These are phyloP conservation scores for Oscheius sp. DNA, from an alignment of 2,888 invertebrate genomes.

Conservation along the genomic window DNA sequence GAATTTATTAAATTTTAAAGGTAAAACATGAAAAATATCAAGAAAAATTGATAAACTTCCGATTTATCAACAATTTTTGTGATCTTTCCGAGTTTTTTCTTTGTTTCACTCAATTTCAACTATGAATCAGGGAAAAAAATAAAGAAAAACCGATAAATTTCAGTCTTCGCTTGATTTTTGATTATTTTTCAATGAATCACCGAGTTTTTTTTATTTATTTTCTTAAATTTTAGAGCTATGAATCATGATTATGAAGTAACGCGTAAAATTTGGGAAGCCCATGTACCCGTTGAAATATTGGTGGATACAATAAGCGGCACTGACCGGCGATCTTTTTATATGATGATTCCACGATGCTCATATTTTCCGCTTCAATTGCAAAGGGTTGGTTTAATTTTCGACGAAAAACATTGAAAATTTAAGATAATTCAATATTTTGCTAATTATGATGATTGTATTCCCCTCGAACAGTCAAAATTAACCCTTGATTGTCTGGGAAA, in stretches of 20 bases:
- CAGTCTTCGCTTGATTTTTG: no score
- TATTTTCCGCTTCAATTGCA: conserved; percentile 67
- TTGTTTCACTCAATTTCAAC: no score
- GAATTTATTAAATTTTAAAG: no score
- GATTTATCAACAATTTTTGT: no score
- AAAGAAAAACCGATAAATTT: no score
- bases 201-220: no score
- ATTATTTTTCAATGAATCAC: no score
- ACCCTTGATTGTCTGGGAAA: conserved; percentile 64
- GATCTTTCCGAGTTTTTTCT: no score
- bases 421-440: conserved; percentile 26
- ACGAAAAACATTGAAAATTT: neutral
- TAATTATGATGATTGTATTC: conserved; percentile 2
- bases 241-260: conserved; percentile 86
- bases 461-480: conserved; percentile 46
- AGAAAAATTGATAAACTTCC: no score
- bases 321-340: conserved; percentile 73
- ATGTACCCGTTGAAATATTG: conserved; percentile 91
- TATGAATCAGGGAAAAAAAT: no score
- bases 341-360: conserved; percentile 67
- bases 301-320: conserved; percentile 90
- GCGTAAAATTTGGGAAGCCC: conserved; percentile 94
- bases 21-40: no score
- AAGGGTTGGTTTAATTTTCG: conserved; percentile 24
- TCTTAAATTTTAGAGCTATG: conserved; percentile 3